Evolutionary conservation across 2,797 vertebrate genomes (phyloP).

Genomic region (Eulemur rubriventer): DNA sequence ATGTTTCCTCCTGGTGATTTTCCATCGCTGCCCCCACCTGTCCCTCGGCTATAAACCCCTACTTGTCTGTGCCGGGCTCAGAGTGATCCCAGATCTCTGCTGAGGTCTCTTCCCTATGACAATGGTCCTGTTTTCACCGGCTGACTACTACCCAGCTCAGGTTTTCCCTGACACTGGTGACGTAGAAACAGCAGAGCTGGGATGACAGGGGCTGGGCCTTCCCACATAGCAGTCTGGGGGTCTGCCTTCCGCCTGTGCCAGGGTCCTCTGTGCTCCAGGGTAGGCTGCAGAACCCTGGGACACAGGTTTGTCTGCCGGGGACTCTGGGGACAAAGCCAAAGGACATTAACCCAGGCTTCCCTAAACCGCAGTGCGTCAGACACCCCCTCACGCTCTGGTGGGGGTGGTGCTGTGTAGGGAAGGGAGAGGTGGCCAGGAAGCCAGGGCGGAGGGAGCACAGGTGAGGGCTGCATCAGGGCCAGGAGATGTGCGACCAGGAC

Average conservation of each 20-base stretch:
- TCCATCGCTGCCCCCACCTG: not conserved
- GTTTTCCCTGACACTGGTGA: not conserved
- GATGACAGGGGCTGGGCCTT: not conserved
- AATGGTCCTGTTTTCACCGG: not conserved
- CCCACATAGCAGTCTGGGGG: not conserved
- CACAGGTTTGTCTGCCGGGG: accelerated
- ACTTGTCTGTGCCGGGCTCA: not conserved
- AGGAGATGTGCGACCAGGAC: not conserved
- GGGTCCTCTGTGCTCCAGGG: not conserved
- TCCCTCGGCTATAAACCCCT: not conserved
- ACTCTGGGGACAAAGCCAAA: not conserved
- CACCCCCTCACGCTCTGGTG: not conserved
- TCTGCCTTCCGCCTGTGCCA: not conserved
- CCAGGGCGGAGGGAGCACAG: not conserved
- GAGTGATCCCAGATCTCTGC: not conserved
- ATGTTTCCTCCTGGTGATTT: not conserved
- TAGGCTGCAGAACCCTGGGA: not conserved
- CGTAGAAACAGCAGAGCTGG: not conserved
- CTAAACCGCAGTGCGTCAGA: not conserved
- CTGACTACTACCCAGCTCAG: not conserved
- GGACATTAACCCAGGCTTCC: not conserved
- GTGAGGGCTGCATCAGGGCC: not conserved
- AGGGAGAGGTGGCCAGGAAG: not conserved
- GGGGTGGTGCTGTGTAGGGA: not conserved
- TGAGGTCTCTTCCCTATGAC: not conserved